Evolutionary conservation across 23 tunicate species (phyloP).

Genomic region (Clavelina lepadiformis): DNA sequence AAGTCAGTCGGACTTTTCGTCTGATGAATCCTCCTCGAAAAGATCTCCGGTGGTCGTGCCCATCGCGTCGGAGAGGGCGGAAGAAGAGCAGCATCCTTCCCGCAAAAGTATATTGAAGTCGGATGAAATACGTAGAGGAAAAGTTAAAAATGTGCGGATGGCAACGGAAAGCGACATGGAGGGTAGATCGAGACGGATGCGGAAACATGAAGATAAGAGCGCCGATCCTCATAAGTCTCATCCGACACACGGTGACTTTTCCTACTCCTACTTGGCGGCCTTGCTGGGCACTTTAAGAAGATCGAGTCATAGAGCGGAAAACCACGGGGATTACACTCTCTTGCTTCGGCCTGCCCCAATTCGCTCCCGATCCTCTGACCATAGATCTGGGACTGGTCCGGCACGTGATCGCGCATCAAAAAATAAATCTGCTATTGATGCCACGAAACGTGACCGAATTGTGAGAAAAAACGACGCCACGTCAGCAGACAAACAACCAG

Average conservation of each 20-base stretch:
- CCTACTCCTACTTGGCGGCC: slow-evolving; percentile 14
- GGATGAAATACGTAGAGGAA: too few species aligned
- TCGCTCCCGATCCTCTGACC: neutral
- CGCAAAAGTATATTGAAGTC: neutral
- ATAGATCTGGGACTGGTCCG: slow-evolving; percentile 1
- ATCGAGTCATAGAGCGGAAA: neutral
- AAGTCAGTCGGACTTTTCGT: too few species aligned
- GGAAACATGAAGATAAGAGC: neutral
- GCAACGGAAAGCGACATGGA: slow-evolving; percentile 3
- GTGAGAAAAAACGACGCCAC: too few species aligned
- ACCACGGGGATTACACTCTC: neutral
- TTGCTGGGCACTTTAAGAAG: slow-evolving; percentile 3
- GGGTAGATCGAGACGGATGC: slow-evolving; percentile 6
- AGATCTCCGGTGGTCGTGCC: neutral
- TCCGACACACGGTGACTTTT: too few species aligned
- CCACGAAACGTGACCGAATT: slow-evolving; percentile 1
- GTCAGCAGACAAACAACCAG: neutral
- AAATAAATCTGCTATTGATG: neutral
- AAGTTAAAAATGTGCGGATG: too few species aligned
- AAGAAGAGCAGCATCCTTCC: neutral
- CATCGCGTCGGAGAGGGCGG: neutral
- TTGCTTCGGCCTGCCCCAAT: neutral
- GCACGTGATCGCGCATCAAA: neutral
- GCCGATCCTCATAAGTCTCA: neutral
- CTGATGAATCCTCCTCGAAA: too few species aligned